Base-by-base conservation (phyloP, 2,797 vertebrate species). In the Eurystomus glaucurus region DNA sequence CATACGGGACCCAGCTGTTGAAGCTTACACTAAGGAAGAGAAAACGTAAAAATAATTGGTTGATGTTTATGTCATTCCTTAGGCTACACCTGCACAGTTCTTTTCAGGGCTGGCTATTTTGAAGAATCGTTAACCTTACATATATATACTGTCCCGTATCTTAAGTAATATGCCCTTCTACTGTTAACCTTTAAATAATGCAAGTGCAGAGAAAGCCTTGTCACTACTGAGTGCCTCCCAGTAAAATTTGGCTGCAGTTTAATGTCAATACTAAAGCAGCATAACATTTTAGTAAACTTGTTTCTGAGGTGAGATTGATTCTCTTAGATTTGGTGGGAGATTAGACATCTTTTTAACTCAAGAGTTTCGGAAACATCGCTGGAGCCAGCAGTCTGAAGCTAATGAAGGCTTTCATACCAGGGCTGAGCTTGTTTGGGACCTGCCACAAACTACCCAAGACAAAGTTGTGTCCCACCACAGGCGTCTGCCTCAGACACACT, bases 121-220 rank as follows among this genome's bases (percentile, higher is more conserved):
- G 96, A 93, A 92, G 92, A 95, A 68, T 80, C 61, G 71, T 96
- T 96, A 96, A 94, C 94, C 77, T 92, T 92, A 96, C 78, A 58
- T 74, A 64, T 72, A 57, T 70, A 69, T 74, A 29, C 77, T 64
- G 70, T 82, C 55, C 77, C 83, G 4, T 61, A 85, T 68, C 81
- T 78, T 65, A 74, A 85, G 84, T 46, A 50, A 68, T 87, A 58
- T 8, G 52, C 35, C 62, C 46, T 92, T 90, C 62, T 76, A 43
- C 64, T 70, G 86, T 82, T 91, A 94, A 93, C 86, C 85, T 96
- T 97, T 92, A 92, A 92, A 91, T 94, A 95, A 94, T 74, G 64
- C 66, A 85, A 80, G 77, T 21, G 61, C 41, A 85, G 81, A 87
- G 85, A 93, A 95, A 78, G 55, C 78, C 52, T 94, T 11, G 9